Conservation (phyloP, 2,113 vertebrate species). For the Myrmophylax atrothorax region DNA sequence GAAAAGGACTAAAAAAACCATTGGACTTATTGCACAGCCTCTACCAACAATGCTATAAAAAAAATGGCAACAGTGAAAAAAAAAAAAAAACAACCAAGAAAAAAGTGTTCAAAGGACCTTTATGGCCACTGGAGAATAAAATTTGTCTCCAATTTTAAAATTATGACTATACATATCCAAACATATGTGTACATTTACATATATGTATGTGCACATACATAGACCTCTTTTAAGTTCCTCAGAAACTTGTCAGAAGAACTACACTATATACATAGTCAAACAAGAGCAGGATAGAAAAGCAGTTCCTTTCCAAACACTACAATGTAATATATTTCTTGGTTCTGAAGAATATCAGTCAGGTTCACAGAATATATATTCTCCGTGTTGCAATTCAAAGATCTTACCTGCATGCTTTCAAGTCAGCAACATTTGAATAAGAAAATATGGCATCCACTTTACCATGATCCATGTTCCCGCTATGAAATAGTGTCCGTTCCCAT, state of each 20-base stretch:
- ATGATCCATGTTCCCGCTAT: too few relatives aligned
- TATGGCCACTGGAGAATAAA: background rate
- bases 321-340: background rate
- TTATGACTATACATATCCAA: background rate
- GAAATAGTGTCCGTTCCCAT: fast-evolving
- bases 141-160: background rate
- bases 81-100: background rate
- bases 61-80: background rate
- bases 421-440: background rate
- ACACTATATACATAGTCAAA: background rate
- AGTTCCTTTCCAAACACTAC: background rate
- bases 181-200: background rate
- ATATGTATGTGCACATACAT: background rate
- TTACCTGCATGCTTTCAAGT: background rate
- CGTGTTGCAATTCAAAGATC: background rate
- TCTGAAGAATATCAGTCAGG: background rate
- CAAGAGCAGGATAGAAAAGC: background rate
- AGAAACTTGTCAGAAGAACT: background rate
- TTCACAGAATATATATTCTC: background rate
- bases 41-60: background rate
- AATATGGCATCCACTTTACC: fast-evolving
- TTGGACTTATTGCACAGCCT: background rate
- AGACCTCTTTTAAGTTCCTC: background rate
- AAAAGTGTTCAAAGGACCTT: background rate
- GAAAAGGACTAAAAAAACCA: background rate